Evolutionary conservation across 2,797 vertebrate genomes (phyloP), one percentile per base, ranked within the genome.

Genomic region (Gallinago nigripennis): DNA sequence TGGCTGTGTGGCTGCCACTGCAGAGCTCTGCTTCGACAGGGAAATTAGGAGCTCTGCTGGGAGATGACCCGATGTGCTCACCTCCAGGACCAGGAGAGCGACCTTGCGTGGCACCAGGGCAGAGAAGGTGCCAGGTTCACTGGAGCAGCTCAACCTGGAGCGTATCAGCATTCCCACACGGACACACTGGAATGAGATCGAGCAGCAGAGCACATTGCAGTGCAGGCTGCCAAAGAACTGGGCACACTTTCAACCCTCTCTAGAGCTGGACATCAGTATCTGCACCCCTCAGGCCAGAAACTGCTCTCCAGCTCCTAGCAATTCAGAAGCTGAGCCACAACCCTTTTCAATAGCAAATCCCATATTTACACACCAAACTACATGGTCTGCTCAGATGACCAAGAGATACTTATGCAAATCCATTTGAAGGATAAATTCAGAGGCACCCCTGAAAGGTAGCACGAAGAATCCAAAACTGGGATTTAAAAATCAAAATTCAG

Each of bases 131-230:
- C 56, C 13, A 6, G n/a, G 39, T 1, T 54, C 37, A 17, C 11
- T 19, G 16, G 31, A 48, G 45, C 82, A 81, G 60, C 69, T 53
- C 1, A 41, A n/a, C 25, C 61, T 31, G 69, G 17, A 8, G 57
- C 20, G 2, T 60, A 65, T 30, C 51, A 2, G 3, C 39, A 2
- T 28, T 39, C 14, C 25, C 25, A 11, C 1, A 1, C 0, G 0
- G 48, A 18, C 39, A 21, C 14, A 12, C 30, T 1, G 5, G 33
- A 60, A 46, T 0, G 6, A 46, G 54, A 37, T 20, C 3, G 1
- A 73, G 76, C 1, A 0, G n/a, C 39, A 18, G 39, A 39, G 78
- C 6, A 3, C 54, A 11, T 14, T 0, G 1, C 78, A 17, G 23
- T 15, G 17, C 46, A 53, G 39, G 13, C 54, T 53, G 9, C 25